Evolutionary conservation across 2,888 invertebrate genomes (phyloP), one percentile per base, ranked within the genome.

Genomic region (Polylopha cassiicola): DNA sequence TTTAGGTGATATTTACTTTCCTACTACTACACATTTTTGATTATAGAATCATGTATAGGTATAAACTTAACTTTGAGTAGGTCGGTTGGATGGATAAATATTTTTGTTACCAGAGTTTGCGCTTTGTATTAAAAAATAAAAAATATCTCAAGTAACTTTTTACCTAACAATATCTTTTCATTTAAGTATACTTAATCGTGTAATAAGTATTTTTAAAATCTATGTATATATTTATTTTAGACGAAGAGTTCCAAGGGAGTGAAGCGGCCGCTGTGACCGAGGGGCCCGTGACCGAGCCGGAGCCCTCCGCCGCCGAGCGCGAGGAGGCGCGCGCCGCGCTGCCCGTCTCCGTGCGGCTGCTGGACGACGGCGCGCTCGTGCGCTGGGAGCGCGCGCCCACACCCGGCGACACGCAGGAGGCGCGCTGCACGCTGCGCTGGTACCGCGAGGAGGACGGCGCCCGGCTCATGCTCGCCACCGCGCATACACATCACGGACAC

Each of bases 291-390:
- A 14, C 15, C 17, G 6, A 10, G 31, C 14, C 4, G 5, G 11
- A 10, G 28, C 27, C 15, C 17, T 6, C 29, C 37, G 87, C 88
- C 3, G 87, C 89, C 13, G 93, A 92, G 0, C 73, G 86, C 47
- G 91, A 9, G 5, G 39, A n/a, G 10, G 48, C 11, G n/a, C 26
- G 87, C 89, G 34, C 92, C 91, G 2, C 75, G 87, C 58, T 77
- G 51, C 92, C 93, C 65, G 89, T 96, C 37, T 88, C 89, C 34
- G 90, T 92, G 33, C 87, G 89, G 15, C 87, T 90, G 39, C 90
- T 91, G 26, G 89, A 89, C 32, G 91, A 91, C 45, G 95, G 94
- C 14, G 92, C 93, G 71, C 78, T 92, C 37, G 89, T 95, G 23
- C 90, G 90, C 41, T 94, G 94, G 94, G 88, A 89, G 39, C 72